Evolutionary conservation across 1,140 invertebrate genomes (phyloP).

Genomic region (Psix sp.): DNA sequence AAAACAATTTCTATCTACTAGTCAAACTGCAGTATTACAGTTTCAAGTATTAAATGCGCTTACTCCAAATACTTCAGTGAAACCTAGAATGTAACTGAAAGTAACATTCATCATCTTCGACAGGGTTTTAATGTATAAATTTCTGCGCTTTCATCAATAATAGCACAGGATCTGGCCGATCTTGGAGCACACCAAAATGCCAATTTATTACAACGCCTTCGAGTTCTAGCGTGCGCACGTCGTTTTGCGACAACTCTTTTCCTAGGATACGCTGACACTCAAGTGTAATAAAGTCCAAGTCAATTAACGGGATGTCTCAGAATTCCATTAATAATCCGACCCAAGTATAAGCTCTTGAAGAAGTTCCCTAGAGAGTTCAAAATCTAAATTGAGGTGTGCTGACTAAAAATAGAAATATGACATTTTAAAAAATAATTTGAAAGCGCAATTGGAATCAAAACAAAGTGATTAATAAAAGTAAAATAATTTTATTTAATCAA

Average conservation of each 20-base stretch:
- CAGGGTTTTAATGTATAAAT: constrained; percentile 40
- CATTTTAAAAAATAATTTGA: constrained; percentile 1
- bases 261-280: constrained; percentile 48
- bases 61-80: too few species aligned
- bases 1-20: too few species aligned
- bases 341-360: constrained; percentile 36
- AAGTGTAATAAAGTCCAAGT: constrained; percentile 71
- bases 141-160: constrained; percentile 35
- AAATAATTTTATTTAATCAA: too few species aligned
- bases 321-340: constrained; percentile 69
- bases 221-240: constrained; percentile 29
- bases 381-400: too few species aligned
- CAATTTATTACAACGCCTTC: constrained; percentile 43
- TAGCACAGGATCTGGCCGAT: not conserved
- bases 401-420: not conserved
- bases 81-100: not conserved
- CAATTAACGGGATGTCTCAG: constrained; percentile 69
- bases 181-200: constrained; percentile 16
- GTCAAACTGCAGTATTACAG: too few species aligned
- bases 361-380: constrained; percentile 43
- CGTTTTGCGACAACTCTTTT: constrained; percentile 50
- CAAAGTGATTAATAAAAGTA: too few species aligned
- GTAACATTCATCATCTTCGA: constrained; percentile 33
- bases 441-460: too few species aligned
- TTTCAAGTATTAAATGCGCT: too few species aligned